Base-by-base conservation (phyloP, 2,113 vertebrate genomes). In the Ascaphus truei region DNA sequence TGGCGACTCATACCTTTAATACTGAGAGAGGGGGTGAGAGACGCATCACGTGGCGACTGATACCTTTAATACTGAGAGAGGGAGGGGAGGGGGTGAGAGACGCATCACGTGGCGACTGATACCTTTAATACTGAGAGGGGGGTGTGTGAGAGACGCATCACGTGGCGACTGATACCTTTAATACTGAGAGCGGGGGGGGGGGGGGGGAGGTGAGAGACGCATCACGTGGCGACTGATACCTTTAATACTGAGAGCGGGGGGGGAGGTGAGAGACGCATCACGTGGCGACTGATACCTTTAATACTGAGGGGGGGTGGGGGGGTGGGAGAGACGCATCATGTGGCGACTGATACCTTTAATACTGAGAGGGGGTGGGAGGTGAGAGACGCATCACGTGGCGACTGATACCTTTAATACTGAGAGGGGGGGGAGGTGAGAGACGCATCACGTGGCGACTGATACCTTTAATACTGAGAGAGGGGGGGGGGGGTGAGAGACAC, bases 341-440 rank as follows among this genome's bases (percentile, higher is more conserved):
- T n/a, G n/a, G n/a, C n/a, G n/a, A n/a, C n/a, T n/a, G n/a, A n/a
- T n/a, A n/a, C n/a, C n/a, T n/a, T n/a, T n/a, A n/a, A n/a, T n/a
- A n/a, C n/a, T n/a, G n/a, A n/a, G n/a, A n/a, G n/a, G n/a, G n/a
- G n/a, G n/a, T n/a, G n/a, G n/a, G n/a, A n/a, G n/a, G n/a, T n/a
- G n/a, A 79, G 10, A 79, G 85, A 34, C 57, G 89, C 73, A 56
- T 82, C 2, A 98, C 94, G 62, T 80, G 83, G 7, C 30, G 73
- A 50, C 90, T 95, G 57, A 95, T 86, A 0, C 96, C 96, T 62
- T 89, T 88, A 68, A 95, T 91, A 62, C 96, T 98, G 73, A 69
- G 15, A 2, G 25, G 27, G 31, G 1, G n/a, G n/a, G n/a, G n/a
- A n/a, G n/a, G n/a, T n/a, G n/a, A 79, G 10, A 79, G 85, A 34